Conservation (phyloP, 30 jellyfish, hydroid and myxozoan species). For the Mastigias papua region DNA sequence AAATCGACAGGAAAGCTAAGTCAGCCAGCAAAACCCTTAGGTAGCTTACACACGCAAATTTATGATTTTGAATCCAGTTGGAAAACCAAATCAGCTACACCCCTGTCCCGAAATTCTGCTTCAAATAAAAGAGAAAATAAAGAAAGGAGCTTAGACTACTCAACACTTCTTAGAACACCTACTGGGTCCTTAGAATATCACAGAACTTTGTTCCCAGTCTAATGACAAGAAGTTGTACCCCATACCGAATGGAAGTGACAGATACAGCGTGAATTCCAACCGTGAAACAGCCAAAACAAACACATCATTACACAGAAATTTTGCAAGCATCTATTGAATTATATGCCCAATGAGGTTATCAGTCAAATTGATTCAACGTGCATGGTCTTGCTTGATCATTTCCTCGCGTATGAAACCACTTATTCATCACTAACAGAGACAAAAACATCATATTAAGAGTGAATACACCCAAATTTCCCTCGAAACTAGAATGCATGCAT, state of each 20-base stretch:
- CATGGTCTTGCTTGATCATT: slow-evolving; percentile 82
- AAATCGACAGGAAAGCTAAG: too few species aligned
- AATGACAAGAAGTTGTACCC: neutral
- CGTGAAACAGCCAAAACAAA: neutral
- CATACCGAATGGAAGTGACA: neutral
- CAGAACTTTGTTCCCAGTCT: too few species aligned
- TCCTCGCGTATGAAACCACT: slow-evolving; percentile 90
- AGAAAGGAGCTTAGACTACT: too few species aligned
- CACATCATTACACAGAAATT: neutral
- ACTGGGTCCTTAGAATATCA: neutral
- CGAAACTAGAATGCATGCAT: too few species aligned
- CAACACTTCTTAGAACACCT: neutral
- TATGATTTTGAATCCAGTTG: too few species aligned
- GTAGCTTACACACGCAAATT: too few species aligned
- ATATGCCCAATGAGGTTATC: neutral
- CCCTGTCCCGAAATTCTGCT: too few species aligned
- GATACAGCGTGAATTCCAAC: neutral
- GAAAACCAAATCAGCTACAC: too few species aligned
- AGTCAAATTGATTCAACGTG: slow-evolving; percentile 38
- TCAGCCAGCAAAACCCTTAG: too few species aligned
- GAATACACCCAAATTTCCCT: too few species aligned
- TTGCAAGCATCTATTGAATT: neutral
- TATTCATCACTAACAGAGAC: slow-evolving; percentile 84
- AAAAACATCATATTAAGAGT: neutral
- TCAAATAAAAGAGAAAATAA: too few species aligned